Evolutionary conservation across 2,113 vertebrate genomes (phyloP).

Genomic region (Sebastes fasciatus): DNA sequence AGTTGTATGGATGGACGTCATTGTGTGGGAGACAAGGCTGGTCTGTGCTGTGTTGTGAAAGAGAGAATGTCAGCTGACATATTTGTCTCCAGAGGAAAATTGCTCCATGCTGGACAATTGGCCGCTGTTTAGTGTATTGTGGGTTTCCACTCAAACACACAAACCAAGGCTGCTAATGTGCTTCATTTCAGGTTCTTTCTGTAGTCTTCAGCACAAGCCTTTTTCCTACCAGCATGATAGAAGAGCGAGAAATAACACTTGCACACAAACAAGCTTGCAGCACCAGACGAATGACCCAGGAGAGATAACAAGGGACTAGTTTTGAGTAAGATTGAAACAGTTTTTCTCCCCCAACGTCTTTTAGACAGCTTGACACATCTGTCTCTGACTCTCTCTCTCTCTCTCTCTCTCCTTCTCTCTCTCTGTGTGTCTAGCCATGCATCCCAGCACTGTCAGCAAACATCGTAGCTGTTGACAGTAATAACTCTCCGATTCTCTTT

Average conservation of each 20-base stretch:
- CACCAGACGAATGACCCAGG: neutral
- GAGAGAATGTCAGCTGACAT: neutral
- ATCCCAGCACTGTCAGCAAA: slow-evolving; percentile 31
- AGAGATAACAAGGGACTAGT: neutral
- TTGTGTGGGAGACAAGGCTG: too few species aligned
- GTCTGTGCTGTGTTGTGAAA: neutral
- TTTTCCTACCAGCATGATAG: neutral
- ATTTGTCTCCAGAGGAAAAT: neutral
- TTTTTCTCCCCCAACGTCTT: neutral
- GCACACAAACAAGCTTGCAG: neutral
- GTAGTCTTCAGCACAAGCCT: neutral
- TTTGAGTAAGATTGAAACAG: neutral
- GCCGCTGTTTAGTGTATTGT: too few species aligned
- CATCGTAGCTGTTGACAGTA: slow-evolving; percentile 43
- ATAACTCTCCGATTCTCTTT: slow-evolving; percentile 21
- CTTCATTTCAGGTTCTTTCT: neutral
- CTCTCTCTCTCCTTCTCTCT: neutral
- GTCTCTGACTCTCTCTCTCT: neutral
- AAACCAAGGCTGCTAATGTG: too few species aligned
- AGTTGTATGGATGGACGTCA: too few species aligned
- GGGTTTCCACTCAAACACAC: too few species aligned
- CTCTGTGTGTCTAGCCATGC: neutral
- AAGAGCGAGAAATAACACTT: neutral
- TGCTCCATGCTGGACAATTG: too few species aligned
- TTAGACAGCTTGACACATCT: neutral